Base-by-base conservation (phyloP, 2,888 invertebrate species). In the Ceraclea dissimilis region DNA sequence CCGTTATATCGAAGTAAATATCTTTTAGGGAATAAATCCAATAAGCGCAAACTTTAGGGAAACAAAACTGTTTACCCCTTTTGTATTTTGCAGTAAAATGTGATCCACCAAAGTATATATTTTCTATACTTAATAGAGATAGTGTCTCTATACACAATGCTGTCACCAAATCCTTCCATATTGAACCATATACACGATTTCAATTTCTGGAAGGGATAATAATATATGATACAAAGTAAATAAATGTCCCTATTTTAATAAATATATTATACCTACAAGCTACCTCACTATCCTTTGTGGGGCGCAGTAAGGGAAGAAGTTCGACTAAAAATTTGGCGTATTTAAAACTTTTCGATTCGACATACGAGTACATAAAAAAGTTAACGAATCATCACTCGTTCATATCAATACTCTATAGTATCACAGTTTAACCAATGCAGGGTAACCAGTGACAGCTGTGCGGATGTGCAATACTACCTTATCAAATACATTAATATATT, bases 161-260 rank as follows among this genome's bases (percentile, higher is more conserved):
- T 52, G 52, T 26, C 54, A 51, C 55, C 58, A 58, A 58, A 58
- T 58, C 58, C 54, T 33, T 44, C 58, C 39, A 54, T 52, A 58
- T 58, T 52, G 47, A 52, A 31, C 47, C 43, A 26, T 22, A 48
- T 50, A 56, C 52, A 56, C 52, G 56, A 34, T 52, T 39, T 49
- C 58, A 58, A 58, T 58, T 34, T 58, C 58, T 20, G 13, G 18
- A 39, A 39, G 39, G 39, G 39, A 39, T 39, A 16, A 39, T 39
- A 16, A 39, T 5, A 39, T 13, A 39, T 39, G 39, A 13, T 16
- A 39, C 13, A 16, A 16, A 5, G 5, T 4, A 39, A 39, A 39
- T 39, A 39, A 39, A 39, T 39, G 13, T 39, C 13, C 8, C 4
- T 39, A 39, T 39, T 39, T 39, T 39, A 39, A 39, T 39, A 39